Base-by-base conservation (phyloP, 2,797 vertebrate genomes). In the Takifugu ocellatus region DNA sequence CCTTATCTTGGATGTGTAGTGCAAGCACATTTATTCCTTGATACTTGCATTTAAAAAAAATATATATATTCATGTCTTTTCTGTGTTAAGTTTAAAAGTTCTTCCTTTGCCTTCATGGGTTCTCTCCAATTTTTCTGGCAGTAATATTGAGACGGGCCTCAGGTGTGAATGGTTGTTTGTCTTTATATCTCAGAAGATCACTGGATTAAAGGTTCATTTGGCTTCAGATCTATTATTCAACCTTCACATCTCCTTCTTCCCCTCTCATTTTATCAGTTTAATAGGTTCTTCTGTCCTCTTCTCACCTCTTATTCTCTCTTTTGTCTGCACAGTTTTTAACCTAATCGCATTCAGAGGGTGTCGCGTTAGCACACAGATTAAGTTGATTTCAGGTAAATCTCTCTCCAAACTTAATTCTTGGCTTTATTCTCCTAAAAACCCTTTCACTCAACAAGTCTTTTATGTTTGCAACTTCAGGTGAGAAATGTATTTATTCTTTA, bases 221-320 rank as follows among this genome's bases (percentile, higher is more conserved):
- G 54, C 51, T 72, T 50, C 52, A 68, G 62, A 73, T 85, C 55
- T 68, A 55, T 75, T 68, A 75, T 83, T 83, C 29, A 47, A 71
- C 39, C 17, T 27, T 63, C 43, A 61, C 64, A 25, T 78, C 45
- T 24, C 25, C 21, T 53, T 51, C 47, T 43, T 61, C 44, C n/a
- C 4, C 9, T 46, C 2, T 3, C n/a, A 29, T 51, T 66, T 59
- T 27, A 12, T 14, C 36, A 56, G n/a, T 69, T 59, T 56, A 50
- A 64, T 70, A 67, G 53, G 46, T 26, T 72, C 50, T 46, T 49
- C 21, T 46, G 25, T 63, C 25, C 48, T 27, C 42, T 33, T 54
- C 16, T 1, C 54, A 59, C 10, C 10, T 2, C 12, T 1, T 57
- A 59, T 51, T 42, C 44, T 33, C 10, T 29, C 27, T 29, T 29